These are phyloP conservation scores for Lysandra coridon DNA, from an alignment of 2,888 invertebrate species.

Conservation along the genomic window DNA sequence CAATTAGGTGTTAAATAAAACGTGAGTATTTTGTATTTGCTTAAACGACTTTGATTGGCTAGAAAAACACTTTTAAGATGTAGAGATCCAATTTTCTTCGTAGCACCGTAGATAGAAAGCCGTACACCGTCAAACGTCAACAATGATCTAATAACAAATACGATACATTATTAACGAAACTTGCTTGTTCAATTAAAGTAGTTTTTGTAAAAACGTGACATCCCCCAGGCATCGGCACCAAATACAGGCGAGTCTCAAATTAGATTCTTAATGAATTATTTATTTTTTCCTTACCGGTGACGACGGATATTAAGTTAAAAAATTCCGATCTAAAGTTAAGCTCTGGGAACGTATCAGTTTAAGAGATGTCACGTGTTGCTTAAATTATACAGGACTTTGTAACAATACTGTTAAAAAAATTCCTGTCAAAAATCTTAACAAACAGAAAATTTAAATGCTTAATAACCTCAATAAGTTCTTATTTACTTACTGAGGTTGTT, in stretches of 20 bases:
- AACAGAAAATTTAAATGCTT: too few relatives aligned
- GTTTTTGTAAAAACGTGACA: slow-evolving; percentile 34
- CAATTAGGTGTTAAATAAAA: too few relatives aligned
- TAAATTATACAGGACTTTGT: not conserved
- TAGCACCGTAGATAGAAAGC: too few relatives aligned
- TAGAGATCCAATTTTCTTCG: not conserved
- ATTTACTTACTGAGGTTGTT: too few relatives aligned
- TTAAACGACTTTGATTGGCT: too few relatives aligned
- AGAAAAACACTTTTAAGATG: not conserved
- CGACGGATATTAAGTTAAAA: slow-evolving; percentile 30
- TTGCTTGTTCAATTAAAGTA: slow-evolving; percentile 33
- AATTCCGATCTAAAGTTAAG: slow-evolving; percentile 31
- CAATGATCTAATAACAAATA: not conserved
- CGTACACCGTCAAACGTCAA: not conserved
- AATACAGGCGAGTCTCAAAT: slow-evolving; percentile 33
- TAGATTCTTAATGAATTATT: slow-evolving; percentile 35
- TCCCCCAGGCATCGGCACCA: slow-evolving; percentile 31
- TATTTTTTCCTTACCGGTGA: slow-evolving; percentile 33
- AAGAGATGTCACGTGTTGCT: not conserved
- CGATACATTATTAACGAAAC: slow-evolving; percentile 14
- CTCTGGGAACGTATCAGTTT: slow-evolving; percentile 29
- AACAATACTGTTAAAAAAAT: too few relatives aligned
- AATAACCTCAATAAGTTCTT: too few relatives aligned
- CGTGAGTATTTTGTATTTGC: too few relatives aligned
- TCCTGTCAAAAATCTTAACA: too few relatives aligned